These are phyloP conservation scores for Himalopsyche phryganea DNA, from an alignment of 1,140 invertebrate species.

Conservation along the genomic window DNA sequence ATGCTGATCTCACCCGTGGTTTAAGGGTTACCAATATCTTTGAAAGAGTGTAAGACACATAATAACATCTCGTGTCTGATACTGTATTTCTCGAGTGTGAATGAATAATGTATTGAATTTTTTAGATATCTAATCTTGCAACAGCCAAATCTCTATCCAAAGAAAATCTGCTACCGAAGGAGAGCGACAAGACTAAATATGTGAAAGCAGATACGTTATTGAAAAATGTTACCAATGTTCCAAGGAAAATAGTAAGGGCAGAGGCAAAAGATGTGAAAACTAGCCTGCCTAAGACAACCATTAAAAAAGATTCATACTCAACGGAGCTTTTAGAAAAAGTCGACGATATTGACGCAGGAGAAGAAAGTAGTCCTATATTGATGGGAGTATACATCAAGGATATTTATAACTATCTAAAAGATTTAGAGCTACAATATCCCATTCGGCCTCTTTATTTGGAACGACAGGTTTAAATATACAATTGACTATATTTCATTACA, in stretches of 20 bases:
- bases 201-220: neutral
- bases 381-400: constrained; percentile 81
- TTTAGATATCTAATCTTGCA: constrained; percentile 20
- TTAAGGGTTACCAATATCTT: too few species aligned
- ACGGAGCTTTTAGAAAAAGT: constrained; percentile 41
- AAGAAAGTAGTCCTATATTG: constrained; percentile 67
- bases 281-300: neutral
- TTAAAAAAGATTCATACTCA: constrained; percentile 25
- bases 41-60: too few species aligned
- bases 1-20: too few species aligned
- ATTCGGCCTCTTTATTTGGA: constrained; percentile 62
- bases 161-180: constrained; percentile 26
- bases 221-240: constrained; percentile 25
- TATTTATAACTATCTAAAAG: constrained; percentile 76
- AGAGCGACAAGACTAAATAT: constrained; percentile 39
- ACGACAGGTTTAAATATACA: constrained; percentile 49
- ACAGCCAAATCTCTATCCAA: constrained; percentile 12
- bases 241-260: neutral
- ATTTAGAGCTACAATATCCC: constrained; percentile 65
- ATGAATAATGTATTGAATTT: too few species aligned
- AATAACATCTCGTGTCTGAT: too few species aligned
- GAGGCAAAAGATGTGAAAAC: constrained; percentile 1
- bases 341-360: constrained; percentile 67
- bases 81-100: too few species aligned
- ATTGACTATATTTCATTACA: constrained; percentile 22